Percentiles rank a stretch among this genome's conserved stretches.
phyloP scores from a whole-genome alignment of 1,140 invertebrate species.

The Micrasema longulum region DNA sequence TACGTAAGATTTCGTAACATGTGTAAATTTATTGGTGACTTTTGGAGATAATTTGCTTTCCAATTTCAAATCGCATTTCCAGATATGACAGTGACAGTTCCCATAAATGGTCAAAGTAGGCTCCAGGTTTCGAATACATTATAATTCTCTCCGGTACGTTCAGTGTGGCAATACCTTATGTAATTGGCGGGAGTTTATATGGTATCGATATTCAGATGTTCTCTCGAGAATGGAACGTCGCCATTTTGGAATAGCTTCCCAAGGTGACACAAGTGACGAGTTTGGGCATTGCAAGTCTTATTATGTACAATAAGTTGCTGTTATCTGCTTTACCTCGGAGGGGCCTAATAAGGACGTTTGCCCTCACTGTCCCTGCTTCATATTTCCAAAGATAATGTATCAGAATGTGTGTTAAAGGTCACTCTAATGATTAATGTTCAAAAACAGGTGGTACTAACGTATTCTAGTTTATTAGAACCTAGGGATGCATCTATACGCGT shows the following conservation, averaged over 20 bases:
- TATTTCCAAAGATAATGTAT: background rate
- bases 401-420: too few relatives aligned
- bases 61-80: too few relatives aligned
- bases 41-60: too few relatives aligned
- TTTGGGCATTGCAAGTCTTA: constrained; percentile 21
- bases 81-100: too few relatives aligned
- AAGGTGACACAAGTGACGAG: constrained; percentile 17
- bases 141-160: background rate
- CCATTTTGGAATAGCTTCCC: constrained; percentile 8
- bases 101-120: too few relatives aligned
- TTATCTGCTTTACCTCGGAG: constrained; percentile 21
- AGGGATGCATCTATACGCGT: too few relatives aligned
- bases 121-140: too few relatives aligned
- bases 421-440: too few relatives aligned
- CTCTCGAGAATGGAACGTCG: constrained; percentile 23
- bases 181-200: constrained; percentile 18
- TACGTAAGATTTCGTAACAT: too few relatives aligned
- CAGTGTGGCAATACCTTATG: constrained; percentile 23
- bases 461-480: too few relatives aligned
- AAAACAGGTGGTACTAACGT: too few relatives aligned
- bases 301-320: constrained; percentile 11
- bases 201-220: constrained; percentile 26
- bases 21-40: too few relatives aligned
- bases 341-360: constrained; percentile 13
- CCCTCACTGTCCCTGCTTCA: constrained; percentile 9